Evolutionary conservation across 1,140 invertebrate species (phyloP).

Genomic region (Batillaria attramentaria): DNA sequence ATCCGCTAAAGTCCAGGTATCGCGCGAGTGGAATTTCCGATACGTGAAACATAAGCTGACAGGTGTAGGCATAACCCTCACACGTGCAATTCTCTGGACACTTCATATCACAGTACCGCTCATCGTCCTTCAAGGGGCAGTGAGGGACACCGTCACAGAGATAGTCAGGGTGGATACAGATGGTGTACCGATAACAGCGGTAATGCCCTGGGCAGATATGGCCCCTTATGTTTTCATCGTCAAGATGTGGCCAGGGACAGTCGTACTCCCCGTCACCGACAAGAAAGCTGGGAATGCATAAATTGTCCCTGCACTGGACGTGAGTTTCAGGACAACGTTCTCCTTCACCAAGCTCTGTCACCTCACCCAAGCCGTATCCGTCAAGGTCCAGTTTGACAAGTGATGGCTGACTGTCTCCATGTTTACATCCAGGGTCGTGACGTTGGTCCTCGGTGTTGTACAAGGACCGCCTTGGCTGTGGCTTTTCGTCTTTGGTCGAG

Average conservation of each 20-base stretch:
- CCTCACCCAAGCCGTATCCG: slow-evolving; percentile 27
- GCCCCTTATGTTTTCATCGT: background rate
- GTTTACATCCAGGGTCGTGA: too few relatives aligned
- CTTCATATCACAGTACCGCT: slow-evolving; percentile 27
- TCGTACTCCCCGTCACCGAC: slow-evolving; percentile 31
- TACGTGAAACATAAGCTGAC: slow-evolving; percentile 1
- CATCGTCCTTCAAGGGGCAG: slow-evolving; percentile 37
- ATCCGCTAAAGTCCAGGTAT: slow-evolving; percentile 23
- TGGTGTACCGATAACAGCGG: slow-evolving; percentile 17
- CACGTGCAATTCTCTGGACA: slow-evolving; percentile 34
- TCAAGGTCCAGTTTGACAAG: slow-evolving; percentile 19
- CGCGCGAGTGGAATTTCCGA: background rate
- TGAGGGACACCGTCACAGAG: slow-evolving; percentile 32
- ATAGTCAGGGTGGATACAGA: slow-evolving; percentile 28
- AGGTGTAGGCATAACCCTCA: slow-evolving; percentile 28
- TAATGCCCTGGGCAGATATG: slow-evolving; percentile 19
- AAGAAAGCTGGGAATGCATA: slow-evolving; percentile 30
- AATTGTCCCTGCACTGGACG: slow-evolving; percentile 12
- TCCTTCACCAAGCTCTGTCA: background rate
- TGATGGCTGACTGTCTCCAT: background rate
- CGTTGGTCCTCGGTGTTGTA: too few relatives aligned
- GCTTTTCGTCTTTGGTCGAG: too few relatives aligned
- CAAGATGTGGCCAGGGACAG: slow-evolving; percentile 30
- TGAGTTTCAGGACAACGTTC: slow-evolving; percentile 9
- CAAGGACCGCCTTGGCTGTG: too few relatives aligned